Percentiles rank a stretch among this genome's conserved stretches.
These are phyloP conservation scores for Parazoanthus darwini DNA, from an alignment of 92 coral and sea anemone genomes.

Conservation along the genomic window DNA sequence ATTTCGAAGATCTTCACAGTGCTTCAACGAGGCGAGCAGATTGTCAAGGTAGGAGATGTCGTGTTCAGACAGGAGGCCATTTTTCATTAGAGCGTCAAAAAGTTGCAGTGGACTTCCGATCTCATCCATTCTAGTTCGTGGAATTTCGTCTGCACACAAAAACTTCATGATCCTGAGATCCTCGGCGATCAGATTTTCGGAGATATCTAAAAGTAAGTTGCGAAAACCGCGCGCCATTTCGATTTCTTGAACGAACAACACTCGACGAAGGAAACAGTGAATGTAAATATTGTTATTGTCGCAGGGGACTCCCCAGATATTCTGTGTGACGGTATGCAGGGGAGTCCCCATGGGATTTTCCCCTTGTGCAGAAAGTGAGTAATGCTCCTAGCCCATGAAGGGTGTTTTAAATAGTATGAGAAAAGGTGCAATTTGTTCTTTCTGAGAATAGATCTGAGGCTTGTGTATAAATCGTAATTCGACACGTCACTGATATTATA, in stretches of 20 bases:
- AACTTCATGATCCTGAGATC: neutral
- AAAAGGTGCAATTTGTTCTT: no score
- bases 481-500: no score
- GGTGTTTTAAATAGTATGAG: no score
- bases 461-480: no score
- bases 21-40: neutral
- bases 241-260: neutral
- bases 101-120: neutral
- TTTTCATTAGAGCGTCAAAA: neutral
- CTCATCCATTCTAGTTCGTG: neutral
- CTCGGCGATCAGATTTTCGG: neutral
- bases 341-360: constrained; percentile 9
- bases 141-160: constrained; percentile 23
- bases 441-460: no score
- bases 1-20: neutral
- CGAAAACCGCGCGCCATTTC: constrained; percentile 4
- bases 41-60: neutral
- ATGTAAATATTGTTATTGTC: no score
- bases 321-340: neutral
- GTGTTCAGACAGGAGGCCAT: neutral
- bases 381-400: no score
- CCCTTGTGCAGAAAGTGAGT: neutral
- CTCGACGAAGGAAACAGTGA: no score
- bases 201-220: neutral
- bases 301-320: no score